A percentile compares a stretch with the other conserved stretches of the same genome.
Evolutionary conservation across 2,113 vertebrate species (phyloP).

Genomic region (Triplophysa dalaica): DNA sequence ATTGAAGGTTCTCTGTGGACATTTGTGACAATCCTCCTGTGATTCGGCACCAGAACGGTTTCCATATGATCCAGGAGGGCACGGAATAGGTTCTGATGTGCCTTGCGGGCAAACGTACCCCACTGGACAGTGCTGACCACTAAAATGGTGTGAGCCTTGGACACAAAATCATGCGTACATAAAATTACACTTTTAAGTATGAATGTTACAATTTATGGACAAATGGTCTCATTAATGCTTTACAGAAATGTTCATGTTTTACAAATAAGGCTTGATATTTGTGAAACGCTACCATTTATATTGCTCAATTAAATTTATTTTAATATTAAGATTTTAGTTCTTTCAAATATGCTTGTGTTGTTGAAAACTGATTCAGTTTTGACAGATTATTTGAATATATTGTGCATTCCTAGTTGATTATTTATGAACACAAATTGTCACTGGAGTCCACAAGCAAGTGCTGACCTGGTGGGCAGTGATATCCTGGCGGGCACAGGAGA

Average conservation of each 20-base stretch:
- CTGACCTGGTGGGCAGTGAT: slow-evolving; percentile 81
- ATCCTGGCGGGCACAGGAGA: slow-evolving; percentile 83
- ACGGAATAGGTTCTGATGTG: slow-evolving; percentile 73
- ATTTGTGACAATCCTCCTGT: slow-evolving; percentile 76
- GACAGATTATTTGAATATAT: neutral
- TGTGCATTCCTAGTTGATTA: no score
- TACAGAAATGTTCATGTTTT: no score
- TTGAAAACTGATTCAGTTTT: neutral
- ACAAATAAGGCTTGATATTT: no score
- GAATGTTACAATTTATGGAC: no score
- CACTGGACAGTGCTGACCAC: slow-evolving; percentile 73
- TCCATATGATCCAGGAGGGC: slow-evolving; percentile 80
- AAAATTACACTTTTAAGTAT: no score
- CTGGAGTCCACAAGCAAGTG: neutral
- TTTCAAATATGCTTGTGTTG: no score
- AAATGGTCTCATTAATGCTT: no score
- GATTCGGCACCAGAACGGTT: slow-evolving; percentile 65
- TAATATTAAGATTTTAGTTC: no score
- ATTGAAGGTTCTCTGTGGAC: slow-evolving; percentile 84
- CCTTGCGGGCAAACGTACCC: slow-evolving; percentile 81
- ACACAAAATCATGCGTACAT: neutral
- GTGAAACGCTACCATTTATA: no score
- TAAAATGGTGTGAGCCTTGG: slow-evolving; percentile 77
- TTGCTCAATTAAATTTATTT: no score
- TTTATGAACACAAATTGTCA: neutral